These are phyloP conservation scores for Xestia rhomboidea DNA, from an alignment of 2,888 invertebrate species.

Conservation along the genomic window DNA sequence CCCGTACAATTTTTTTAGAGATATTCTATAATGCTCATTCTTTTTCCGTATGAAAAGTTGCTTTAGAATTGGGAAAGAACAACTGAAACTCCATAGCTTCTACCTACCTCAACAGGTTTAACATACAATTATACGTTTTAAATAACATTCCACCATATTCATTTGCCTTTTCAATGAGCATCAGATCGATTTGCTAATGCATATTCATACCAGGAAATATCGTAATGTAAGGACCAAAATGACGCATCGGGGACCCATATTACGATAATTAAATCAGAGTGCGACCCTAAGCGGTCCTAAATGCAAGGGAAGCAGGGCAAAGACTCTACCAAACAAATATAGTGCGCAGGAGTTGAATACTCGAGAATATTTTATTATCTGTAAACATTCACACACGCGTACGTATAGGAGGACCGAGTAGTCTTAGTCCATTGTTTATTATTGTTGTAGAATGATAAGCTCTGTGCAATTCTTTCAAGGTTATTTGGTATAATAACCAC, in stretches of 20 bases:
- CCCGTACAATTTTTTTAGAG: too few species aligned
- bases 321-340: constrained; percentile 81
- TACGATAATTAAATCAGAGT: constrained; percentile 65
- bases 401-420: constrained; percentile 58
- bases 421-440: constrained; percentile 66
- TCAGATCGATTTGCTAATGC: constrained; percentile 36
- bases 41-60: neutral
- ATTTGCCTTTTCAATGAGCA: constrained; percentile 39
- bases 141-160: constrained; percentile 21
- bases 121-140: constrained; percentile 28
- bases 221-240: constrained; percentile 40
- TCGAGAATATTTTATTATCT: constrained; percentile 87
- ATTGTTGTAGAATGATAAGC: constrained; percentile 11
- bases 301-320: constrained; percentile 74
- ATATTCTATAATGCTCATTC: neutral
- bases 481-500: neutral
- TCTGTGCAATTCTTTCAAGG: neutral
- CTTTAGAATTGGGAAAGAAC: neutral
- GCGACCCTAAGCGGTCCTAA: constrained; percentile 66
- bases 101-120: constrained; percentile 37
- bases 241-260: constrained; percentile 45
- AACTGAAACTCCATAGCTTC: neutral
- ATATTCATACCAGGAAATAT: constrained; percentile 55
- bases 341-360: constrained; percentile 87
- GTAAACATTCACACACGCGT: constrained; percentile 79